Base-by-base conservation (phyloP, 2,888 invertebrate genomes). In the Cosmia trapezina region DNA sequence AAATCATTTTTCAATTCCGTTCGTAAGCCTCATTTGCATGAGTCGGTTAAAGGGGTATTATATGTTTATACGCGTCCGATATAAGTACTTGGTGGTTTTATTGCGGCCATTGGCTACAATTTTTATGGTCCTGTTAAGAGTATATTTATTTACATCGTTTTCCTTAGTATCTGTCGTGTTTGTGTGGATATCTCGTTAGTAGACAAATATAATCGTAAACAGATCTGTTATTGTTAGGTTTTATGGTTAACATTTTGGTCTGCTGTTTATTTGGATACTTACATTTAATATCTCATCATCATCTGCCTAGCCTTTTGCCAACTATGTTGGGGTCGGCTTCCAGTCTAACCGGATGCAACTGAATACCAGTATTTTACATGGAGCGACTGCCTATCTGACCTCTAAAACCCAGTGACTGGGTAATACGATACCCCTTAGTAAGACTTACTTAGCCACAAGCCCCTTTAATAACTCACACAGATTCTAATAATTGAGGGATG, bases 1-100 rank as follows among this genome's bases (percentile, higher is more conserved):
- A 73, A 83, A 81, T 81, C 61, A 76, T 84, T 87, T 85, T 87
- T 86, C 86, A 81, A 90, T 89, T 87, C 79, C 71, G 54, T 83
- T 60, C n/a, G 6, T 49, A 77, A 77, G 45, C 53, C 49, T 60
- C 54, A 76, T 77, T 70, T 69, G 57, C 61, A 79, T 68, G 61
- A 71, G 62, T 74, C 45, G 54, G 71, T 60, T 65, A 65, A 61
- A 67, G 45, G 60, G 53, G 59, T 70, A 61, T 68, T 59, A 53
- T 71, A 69, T 49, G 41, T 56, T 64, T 57, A 64, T 59, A 67
- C 19, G 45, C 45, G 9, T 56, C 19, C 45, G 11, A 22, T 69
- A 56, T 60, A 78, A 49, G 22, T 14, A 70, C 22, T 51, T 60
- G 5, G 41, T 33, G 22, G 54, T 70, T 68, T 67, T 82, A 79